A percentile compares a stretch with the other conserved stretches of the same genome.
These are phyloP conservation scores for Onychorhynchus coronatus DNA, from an alignment of 2,113 vertebrate species.

Conservation along the genomic window DNA sequence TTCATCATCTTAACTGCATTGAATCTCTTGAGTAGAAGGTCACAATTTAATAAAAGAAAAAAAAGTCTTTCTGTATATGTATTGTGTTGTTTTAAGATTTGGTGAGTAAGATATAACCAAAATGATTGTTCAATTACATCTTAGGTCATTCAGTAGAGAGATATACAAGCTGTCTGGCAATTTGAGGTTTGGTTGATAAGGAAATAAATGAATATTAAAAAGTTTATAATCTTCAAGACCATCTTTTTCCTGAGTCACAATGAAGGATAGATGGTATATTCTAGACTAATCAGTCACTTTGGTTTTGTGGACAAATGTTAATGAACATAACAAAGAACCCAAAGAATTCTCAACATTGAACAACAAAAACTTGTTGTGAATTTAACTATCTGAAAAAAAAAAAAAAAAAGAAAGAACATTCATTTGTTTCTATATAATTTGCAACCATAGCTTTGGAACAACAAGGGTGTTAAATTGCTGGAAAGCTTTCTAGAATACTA, in stretches of 20 bases:
- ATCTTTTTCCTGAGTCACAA: neutral
- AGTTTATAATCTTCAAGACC: neutral
- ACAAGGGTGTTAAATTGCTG: neutral
- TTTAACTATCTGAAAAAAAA: neutral
- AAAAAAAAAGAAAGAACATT: neutral
- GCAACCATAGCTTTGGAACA: neutral
- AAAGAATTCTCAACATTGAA: neutral
- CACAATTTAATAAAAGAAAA: neutral
- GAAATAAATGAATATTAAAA: neutral
- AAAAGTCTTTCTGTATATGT: neutral
- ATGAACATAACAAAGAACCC: neutral
- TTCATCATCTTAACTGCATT: neutral
- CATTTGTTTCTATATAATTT: neutral
- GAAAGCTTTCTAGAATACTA: neutral
- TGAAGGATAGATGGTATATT: neutral
- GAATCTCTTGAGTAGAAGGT: neutral
- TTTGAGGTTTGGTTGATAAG: neutral
- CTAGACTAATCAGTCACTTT: neutral
- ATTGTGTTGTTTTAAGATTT: neutral
- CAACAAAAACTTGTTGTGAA: neutral
- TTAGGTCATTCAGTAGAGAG: neutral
- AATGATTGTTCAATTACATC: neutral
- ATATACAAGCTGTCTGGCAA: neutral
- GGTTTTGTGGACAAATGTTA: neutral
- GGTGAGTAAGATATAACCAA: neutral